These are phyloP conservation scores for Peromyscus maniculatus DNA, from an alignment of 2,113 vertebrate species.

Conservation along the genomic window DNA sequence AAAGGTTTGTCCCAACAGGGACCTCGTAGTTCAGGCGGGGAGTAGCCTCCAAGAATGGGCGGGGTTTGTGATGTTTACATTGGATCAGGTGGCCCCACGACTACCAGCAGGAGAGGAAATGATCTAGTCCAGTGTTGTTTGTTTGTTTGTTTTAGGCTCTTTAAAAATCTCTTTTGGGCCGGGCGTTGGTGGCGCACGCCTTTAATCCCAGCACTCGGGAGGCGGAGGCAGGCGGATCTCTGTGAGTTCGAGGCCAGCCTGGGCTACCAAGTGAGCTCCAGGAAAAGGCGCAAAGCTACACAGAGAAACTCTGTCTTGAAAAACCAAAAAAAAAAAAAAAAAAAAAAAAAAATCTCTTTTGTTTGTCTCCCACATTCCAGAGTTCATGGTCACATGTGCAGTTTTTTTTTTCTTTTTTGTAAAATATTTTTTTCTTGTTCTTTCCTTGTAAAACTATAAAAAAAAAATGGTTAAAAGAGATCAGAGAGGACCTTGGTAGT, in stretches of 20 bases:
- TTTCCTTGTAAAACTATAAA: not conserved
- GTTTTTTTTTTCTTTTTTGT: too few species aligned
- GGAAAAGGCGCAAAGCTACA: too few species aligned
- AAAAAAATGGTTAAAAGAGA: not conserved
- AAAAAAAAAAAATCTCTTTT: not conserved
- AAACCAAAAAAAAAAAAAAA: too few species aligned
- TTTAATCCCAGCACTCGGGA: too few species aligned
- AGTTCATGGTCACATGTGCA: not conserved
- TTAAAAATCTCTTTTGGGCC: not conserved
- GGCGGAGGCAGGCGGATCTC: too few species aligned
- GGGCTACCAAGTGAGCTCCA: too few species aligned
- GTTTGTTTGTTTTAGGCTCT: not conserved
- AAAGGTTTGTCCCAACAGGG: constrained; percentile 57
- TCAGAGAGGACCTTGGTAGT: too few species aligned
- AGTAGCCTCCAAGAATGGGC: not conserved
- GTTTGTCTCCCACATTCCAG: not conserved
- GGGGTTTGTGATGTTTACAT: fast-evolving
- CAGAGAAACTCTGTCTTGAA: too few species aligned
- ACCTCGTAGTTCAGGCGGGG: not conserved
- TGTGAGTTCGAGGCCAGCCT: too few species aligned
- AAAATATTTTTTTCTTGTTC: not conserved
- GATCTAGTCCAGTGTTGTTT: not conserved
- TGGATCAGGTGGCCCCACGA: not conserved
- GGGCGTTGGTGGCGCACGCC: too few species aligned
- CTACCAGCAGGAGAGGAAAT: not conserved